Conservation (phyloP, 2,888 invertebrate genomes). For the Tortricodes alternella region DNA sequence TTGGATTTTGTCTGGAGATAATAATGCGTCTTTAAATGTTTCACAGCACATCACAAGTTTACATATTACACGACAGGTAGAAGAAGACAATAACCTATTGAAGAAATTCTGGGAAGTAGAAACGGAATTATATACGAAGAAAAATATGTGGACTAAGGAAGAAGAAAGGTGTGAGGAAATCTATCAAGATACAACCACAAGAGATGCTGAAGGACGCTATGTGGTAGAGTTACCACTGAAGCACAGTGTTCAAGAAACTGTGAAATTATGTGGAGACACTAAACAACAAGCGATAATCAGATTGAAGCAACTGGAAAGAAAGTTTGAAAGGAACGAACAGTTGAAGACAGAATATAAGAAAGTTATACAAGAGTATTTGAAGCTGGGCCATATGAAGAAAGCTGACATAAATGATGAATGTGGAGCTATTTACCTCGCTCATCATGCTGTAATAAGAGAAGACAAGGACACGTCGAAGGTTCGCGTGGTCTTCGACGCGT, state of each 20-base stretch:
- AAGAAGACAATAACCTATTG: conserved; percentile 1
- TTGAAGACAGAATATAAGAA: conserved; percentile 2
- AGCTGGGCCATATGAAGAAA: not conserved
- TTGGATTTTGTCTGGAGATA: conserved; percentile 8
- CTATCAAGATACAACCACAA: not conserved
- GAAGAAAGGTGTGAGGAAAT: conserved; percentile 3
- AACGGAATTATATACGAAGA: not conserved
- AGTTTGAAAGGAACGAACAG: not conserved
- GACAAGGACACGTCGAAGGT: conserved; percentile 34
- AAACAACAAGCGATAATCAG: not conserved
- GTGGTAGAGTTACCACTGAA: conserved; percentile 11
- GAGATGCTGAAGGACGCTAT: not conserved
- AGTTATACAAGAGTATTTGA: not conserved
- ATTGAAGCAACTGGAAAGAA: conserved; percentile 2
- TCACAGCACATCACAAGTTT: not conserved
- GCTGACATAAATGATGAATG: conserved; percentile 1
- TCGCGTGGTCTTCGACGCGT: conserved; percentile 33
- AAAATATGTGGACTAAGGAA: not conserved
- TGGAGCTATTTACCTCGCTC: conserved; percentile 27
- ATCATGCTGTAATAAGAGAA: conserved; percentile 36
- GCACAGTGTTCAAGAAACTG: not conserved
- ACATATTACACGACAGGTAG: not conserved
- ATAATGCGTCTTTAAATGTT: not conserved
- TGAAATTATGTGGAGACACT: not conserved
- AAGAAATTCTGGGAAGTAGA: conserved; percentile 3